Base-by-base conservation (phyloP, 2,888 invertebrate genomes). In the Eugnorisma glareosa region DNA sequence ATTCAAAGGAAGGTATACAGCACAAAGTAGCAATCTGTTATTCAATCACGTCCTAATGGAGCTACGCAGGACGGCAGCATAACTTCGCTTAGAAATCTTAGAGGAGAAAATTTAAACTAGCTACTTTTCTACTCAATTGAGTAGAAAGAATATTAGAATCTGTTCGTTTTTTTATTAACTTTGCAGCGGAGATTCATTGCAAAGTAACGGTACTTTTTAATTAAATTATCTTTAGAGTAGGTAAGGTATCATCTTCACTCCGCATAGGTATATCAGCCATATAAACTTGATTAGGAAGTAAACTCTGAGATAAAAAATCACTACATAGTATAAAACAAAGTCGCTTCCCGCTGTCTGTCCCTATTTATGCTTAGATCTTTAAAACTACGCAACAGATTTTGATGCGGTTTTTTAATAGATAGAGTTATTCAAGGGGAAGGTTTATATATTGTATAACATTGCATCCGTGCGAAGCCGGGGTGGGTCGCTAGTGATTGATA, bases 21-120 rank as follows among this genome's bases (percentile, higher is more conserved):
- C 68, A 40, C 72, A 84, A 84, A 88, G 79, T 83, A 81, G 85
- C 76, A 64, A 87, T 87, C 64, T 87, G 73, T 86, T 88, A 88
- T 88, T 85, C 82, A 88, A 86, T 87, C 86, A 87, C 87, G 86
- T 85, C 66, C 83, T 86, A 83, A 86, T 79, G 81, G 79, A 84
- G 72, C 68, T 70, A 77, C 82, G 82, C 72, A 83, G 70, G 61
- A 71, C 61, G 75, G 72, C n/a, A 77, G 64, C 74, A 66, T 59
- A 82, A 77, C 79, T 82, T 70, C 73, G 68, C 69, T 75, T 72
- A 74, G 77, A 81, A 80, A 78, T 77, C 67, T 83, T 78, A 71
- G 31, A 71, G 28, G 24, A 68, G 69, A 67, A 83, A 75, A 80
- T 83, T 81, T 67, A 48, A 84, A 76, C 59, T 68, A 75, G 81